Conservation (phyloP, 2,113 vertebrate species). For the Cyphomyrus plagiostoma region DNA sequence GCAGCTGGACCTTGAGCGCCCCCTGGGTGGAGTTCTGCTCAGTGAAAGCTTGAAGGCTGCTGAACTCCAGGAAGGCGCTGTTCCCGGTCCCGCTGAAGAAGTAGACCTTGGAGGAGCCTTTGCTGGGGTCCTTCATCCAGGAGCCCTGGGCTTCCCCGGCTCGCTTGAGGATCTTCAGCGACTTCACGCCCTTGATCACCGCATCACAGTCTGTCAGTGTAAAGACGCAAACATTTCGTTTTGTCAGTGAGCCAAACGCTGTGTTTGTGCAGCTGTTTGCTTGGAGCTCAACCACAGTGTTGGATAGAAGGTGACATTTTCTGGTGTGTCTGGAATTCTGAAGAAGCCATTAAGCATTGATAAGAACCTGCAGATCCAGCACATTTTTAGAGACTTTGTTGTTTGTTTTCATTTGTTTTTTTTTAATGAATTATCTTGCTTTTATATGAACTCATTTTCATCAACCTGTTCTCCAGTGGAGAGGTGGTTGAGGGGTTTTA, state of each 20-base stretch:
- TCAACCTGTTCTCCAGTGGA: neutral
- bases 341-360: neutral
- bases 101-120: conserved; percentile 74
- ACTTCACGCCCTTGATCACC: conserved; percentile 70
- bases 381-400: neutral
- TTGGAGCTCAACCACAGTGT: neutral
- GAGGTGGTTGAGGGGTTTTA: neutral
- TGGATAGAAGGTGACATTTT: neutral
- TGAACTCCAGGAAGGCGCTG: conserved; percentile 68
- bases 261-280: neutral
- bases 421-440: neutral
- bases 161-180: conserved; percentile 84
- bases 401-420: neutral
- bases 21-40: conserved; percentile 51
- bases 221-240: conserved; percentile 27
- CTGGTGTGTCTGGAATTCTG: neutral
- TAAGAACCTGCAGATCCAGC: neutral
- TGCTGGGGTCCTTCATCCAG: conserved; percentile 81
- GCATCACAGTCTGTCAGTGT: conserved; percentile 70
- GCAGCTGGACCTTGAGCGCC: conserved; percentile 58
- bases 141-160: conserved; percentile 63
- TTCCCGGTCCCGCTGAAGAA: conserved; percentile 73
- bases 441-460: neutral
- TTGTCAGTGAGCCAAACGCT: neutral
- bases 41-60: conserved; percentile 68